Conservation (phyloP, 2,113 vertebrate species). For the Pleuronectes platessa region DNA sequence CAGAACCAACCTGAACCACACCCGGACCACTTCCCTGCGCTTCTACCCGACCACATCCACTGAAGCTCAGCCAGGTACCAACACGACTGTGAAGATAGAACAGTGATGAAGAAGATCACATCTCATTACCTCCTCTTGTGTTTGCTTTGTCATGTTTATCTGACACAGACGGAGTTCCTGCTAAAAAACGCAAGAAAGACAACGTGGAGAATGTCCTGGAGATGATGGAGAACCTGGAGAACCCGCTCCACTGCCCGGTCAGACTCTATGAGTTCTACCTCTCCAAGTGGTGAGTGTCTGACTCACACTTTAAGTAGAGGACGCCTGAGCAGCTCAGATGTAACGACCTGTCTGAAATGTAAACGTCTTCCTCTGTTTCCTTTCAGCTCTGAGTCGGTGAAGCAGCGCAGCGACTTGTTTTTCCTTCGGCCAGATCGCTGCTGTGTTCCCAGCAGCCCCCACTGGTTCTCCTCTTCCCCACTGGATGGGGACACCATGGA, state of each 20-base stretch:
- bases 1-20: constrained; percentile 82
- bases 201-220: constrained; percentile 87
- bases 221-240: constrained; percentile 94
- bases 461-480: no score
- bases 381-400: constrained; percentile 92
- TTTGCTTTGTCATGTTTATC: no score
- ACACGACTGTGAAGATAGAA: not conserved
- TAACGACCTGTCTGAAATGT: not conserved
- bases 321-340: no score
- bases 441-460: no score
- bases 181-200: constrained; percentile 83
- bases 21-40: constrained; percentile 89
- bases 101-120: no score
- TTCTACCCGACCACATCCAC: constrained; percentile 88
- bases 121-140: no score
- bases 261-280: constrained; percentile 97
- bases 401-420: constrained; percentile 81
- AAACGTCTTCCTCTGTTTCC: not conserved
- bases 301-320: no score
- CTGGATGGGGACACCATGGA: no score
- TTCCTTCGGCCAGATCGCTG: no score
- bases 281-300: constrained; percentile 91
- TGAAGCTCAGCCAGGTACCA: constrained; percentile 54
- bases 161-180: no score
- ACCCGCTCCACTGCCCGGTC: constrained; percentile 95